Conservation (phyloP, 1,140 invertebrate species). For the Meloidogyne chitwoodi region DNA sequence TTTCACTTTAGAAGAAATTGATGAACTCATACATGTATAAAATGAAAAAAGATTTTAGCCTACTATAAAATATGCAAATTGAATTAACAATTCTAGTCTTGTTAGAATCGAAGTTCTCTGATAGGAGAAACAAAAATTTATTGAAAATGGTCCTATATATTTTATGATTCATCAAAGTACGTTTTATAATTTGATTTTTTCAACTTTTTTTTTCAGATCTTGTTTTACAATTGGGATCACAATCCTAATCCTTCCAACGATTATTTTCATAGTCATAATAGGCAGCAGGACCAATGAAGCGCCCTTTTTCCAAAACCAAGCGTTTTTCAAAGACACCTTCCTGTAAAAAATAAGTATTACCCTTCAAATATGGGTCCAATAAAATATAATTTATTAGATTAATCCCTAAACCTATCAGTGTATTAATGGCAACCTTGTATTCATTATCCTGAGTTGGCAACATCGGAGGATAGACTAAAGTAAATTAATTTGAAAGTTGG, state of each 20-base stretch:
- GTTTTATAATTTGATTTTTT: neutral
- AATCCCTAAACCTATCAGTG: too few relatives aligned
- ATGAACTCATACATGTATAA: neutral
- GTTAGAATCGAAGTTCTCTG: too few relatives aligned
- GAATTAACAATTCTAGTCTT: too few relatives aligned
- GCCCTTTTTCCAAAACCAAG: slow-evolving; percentile 44
- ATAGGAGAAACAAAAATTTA: too few relatives aligned
- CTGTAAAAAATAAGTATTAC: slow-evolving; percentile 11
- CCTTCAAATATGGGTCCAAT: too few relatives aligned
- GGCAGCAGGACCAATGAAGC: slow-evolving; percentile 45
- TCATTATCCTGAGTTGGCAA: slow-evolving; percentile 58
- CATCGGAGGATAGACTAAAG: slow-evolving; percentile 48
- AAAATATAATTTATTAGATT: too few relatives aligned
- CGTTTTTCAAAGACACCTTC: slow-evolving; percentile 47
- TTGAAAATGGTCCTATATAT: too few relatives aligned
- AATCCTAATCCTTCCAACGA: slow-evolving; percentile 50
- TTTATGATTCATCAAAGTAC: too few relatives aligned
- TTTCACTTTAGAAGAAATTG: neutral
- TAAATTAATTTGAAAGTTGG: slow-evolving; percentile 5
- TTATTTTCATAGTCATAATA: slow-evolving; percentile 59
- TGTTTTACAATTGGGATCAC: neutral
- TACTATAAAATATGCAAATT: too few relatives aligned
- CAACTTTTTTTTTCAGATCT: neutral
- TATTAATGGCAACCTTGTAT: slow-evolving; percentile 30
- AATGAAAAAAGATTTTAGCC: too few relatives aligned